Percentiles rank a stretch among this genome's conserved stretches.
Conservation (phyloP, 2,888 invertebrate species). For the Xylocampa areola region DNA sequence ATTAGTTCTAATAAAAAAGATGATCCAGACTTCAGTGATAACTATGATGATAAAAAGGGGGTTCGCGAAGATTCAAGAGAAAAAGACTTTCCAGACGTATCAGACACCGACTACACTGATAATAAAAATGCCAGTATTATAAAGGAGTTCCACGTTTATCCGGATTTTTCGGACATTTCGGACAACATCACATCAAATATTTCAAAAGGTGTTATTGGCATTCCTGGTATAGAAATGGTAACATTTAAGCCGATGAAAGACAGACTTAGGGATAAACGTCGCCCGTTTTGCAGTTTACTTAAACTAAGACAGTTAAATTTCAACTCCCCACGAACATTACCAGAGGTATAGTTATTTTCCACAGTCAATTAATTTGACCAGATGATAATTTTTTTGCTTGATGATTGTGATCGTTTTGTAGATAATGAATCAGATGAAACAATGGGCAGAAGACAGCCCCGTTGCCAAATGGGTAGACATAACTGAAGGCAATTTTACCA, state of each 20-base stretch:
- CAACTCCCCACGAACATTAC: conserved; percentile 76
- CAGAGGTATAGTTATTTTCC: conserved; percentile 70
- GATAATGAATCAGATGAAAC: conserved; percentile 78
- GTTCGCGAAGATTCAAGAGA: conserved; percentile 19
- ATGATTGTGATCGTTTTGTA: conserved; percentile 44
- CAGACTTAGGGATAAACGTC: conserved; percentile 48
- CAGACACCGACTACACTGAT: conserved; percentile 31
- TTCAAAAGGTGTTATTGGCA: conserved; percentile 10
- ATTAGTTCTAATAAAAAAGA: conserved; percentile 47
- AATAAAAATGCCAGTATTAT: conserved; percentile 18
- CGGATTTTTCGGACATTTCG: conserved; percentile 18
- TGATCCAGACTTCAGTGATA: conserved; percentile 53
- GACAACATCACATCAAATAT: conserved; percentile 4
- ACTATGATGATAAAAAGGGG: conserved; percentile 60
- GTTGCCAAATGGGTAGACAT: conserved; percentile 81
- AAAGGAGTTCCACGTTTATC: conserved; percentile 18
- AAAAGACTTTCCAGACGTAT: conserved; percentile 18
- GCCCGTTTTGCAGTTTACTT: conserved; percentile 71
- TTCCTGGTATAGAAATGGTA: conserved; percentile 21
- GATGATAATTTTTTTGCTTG: background rate
- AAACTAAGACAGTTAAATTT: conserved; percentile 75
- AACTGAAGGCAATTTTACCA: conserved; percentile 79
- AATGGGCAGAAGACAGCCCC: conserved; percentile 82
- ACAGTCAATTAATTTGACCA: too few relatives aligned
- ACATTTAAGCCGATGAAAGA: conserved; percentile 25